Base-by-base conservation (phyloP, 2,888 invertebrate genomes). In the Lochmaea capreae region DNA sequence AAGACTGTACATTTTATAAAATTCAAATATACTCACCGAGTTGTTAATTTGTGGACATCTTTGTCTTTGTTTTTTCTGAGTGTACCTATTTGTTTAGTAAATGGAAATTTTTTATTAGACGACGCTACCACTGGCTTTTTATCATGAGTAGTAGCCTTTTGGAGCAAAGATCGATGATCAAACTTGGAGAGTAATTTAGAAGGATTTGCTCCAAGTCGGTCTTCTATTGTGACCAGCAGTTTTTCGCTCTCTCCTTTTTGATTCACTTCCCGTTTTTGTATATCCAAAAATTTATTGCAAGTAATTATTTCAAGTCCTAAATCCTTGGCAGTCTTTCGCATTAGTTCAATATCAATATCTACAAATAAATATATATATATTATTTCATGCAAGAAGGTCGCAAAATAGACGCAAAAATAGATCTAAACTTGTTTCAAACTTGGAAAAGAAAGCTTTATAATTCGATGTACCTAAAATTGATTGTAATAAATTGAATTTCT, bases 271-370 rank as follows among this genome's bases (percentile, higher is more conserved):
- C 71, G 43, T 58, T 71, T 71, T 57, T 22, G 1, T n/a, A 71
- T 11, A 14, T 72, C 58, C 14, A 14, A 42, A 26, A 16, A n/a
- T 6, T 62, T 14, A n/a, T 67, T 59, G 4, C 39, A 57, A 16
- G 62, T 49, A 8, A 67, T 65, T 63, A 67, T 22, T 63, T 68
- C 11, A 46, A 73, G 63, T 39, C 75, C 74, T 4, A 79, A 43
- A 3, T 69, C 54, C 52, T 67, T 68, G 3, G 77, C 77, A 39
- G 77, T 78, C 73, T 79, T 78, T 22, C 71, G 22, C 70, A 79
- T 70, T 0, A 74, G 22, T 58, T 69, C 57, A 39, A 75, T 11
- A 49, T 76, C 79, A 0, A 52, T 66, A 54, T 69, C 78, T 78
- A 65, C 22, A 74, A n/a, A n/a, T n/a, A n/a, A n/a, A 67, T 33